Base-by-base conservation (phyloP, 2,797 vertebrate genomes). In the Sandelia bainsii region DNA sequence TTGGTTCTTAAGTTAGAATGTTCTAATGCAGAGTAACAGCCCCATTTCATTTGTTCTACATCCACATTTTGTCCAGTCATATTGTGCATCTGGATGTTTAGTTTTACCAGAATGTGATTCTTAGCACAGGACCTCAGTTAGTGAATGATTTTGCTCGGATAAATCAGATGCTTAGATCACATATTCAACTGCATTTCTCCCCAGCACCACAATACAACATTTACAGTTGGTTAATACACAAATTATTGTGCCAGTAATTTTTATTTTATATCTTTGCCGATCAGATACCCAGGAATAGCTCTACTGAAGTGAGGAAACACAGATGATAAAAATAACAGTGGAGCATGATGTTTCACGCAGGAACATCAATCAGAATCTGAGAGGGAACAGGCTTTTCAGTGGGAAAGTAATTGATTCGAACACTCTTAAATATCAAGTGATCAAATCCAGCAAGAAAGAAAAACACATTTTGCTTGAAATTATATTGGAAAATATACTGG, bases 1-100 rank as follows among this genome's bases (percentile, higher is more conserved):
- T 71, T 71, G 74, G 81, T 70, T 86, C 52, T 69, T 69, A 69
- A 75, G 60, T 57, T 67, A 75, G 58, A 72, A 69, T 58, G 46
- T 72, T 53, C 62, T 83, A 69, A 53, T 68, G 77, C 57, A 49
- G 69, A 78, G 61, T 39, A 53, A 71, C 62, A 59, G 44, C 49
- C 6, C 39, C 66, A 16, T 81, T 84, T 73, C 48, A 54, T 81
- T 74, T 61, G 40, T 46, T 53, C 62, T 50, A 40, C 58, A 17
- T 65, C 76, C 53, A 68, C 78, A 64, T 70, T 81, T 46, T 23
- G 49, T 65, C 58, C 54, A 29, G 29, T 64, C 81, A 62, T 76
- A 54, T 49, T 12, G n/a, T 62, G 67, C 79, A 58, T 77, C 62
- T 74, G 57, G 69, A 84, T 82, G 25, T 79, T 72, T 60, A 58